Evolutionary conservation across 2,888 invertebrate species (phyloP).

Genomic region (Diarsia mendica): DNA sequence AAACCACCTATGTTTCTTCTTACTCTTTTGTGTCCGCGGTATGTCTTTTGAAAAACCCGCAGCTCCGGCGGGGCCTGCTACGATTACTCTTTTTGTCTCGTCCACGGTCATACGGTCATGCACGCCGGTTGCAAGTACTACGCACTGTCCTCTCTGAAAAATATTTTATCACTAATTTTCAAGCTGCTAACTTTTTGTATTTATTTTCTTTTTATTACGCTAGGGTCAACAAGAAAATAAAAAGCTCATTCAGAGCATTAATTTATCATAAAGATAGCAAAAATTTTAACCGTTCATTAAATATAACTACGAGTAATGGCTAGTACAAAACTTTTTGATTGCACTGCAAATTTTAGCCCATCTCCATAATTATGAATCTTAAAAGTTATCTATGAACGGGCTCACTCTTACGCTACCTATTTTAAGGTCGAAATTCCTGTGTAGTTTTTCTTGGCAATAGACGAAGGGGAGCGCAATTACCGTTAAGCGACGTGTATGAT

Average conservation of each 20-base stretch:
- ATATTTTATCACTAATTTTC: not conserved
- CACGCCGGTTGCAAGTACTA: too few relatives aligned
- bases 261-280: conserved; percentile 3
- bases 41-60: too few relatives aligned
- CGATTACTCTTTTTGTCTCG: too few relatives aligned
- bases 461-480: conserved; percentile 49
- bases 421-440: conserved; percentile 41
- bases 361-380: conserved; percentile 53
- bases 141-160: too few relatives aligned
- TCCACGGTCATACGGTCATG: too few relatives aligned
- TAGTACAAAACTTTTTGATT: conserved; percentile 57
- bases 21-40: too few relatives aligned
- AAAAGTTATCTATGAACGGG: not conserved
- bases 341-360: conserved; percentile 56
- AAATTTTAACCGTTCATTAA: conserved; percentile 31
- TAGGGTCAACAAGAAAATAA: not conserved
- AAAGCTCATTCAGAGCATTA: not conserved
- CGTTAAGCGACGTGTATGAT: conserved; percentile 59
- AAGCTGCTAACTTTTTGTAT: not conserved
- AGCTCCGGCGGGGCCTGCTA: too few relatives aligned
- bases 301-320: conserved; percentile 34
- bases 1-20: too few relatives aligned
- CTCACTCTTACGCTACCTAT: not conserved
- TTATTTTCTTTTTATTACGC: not conserved
- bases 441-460: conserved; percentile 17